phyloP scores from a whole-genome alignment of 2,113 vertebrate species.

The Haemorhous mexicanus region DNA sequence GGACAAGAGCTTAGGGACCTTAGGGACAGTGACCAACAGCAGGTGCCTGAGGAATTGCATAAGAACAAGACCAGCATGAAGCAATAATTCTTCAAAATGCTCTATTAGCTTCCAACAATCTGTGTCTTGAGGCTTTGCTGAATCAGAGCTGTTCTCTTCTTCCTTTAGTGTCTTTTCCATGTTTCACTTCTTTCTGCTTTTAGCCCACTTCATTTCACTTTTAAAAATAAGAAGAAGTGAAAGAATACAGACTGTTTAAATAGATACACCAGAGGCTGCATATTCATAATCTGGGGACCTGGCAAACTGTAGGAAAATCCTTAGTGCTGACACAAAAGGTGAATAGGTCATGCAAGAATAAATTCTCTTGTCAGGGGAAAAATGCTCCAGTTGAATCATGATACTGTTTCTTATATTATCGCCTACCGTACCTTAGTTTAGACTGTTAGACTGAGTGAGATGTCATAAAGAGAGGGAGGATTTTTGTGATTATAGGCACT shows the following conservation, averaged over 20 bases:
- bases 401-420: background rate
- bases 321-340: background rate
- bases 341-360: background rate
- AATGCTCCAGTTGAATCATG: background rate
- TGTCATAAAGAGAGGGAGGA: background rate
- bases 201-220: background rate
- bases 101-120: background rate
- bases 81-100: background rate
- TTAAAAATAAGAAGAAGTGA: background rate
- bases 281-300: background rate
- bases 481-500: background rate
- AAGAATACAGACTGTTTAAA: background rate
- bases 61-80: background rate
- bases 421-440: background rate
- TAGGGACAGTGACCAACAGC: background rate
- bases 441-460: background rate
- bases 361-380: background rate
- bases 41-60: background rate
- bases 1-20: background rate
- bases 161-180: background rate
- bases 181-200: background rate
- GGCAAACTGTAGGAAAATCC: background rate
- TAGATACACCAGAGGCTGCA: background rate
- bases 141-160: background rate
- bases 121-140: background rate